These are phyloP conservation scores for Oncorhynchus mykiss DNA, from an alignment of 2,113 vertebrate species.

Conservation along the genomic window DNA sequence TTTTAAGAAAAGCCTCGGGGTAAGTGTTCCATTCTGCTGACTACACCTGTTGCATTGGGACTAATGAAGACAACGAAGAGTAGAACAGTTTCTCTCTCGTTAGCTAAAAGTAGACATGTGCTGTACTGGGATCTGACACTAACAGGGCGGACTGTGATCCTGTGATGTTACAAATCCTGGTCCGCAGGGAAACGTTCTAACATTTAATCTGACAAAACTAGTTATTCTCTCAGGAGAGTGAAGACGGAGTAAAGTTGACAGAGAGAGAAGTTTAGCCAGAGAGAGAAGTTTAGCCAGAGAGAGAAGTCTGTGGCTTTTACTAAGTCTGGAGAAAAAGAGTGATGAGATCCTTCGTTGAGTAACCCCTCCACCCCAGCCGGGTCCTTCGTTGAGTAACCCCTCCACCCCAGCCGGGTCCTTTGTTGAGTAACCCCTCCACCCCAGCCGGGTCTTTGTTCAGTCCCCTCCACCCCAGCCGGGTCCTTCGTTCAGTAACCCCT, in stretches of 20 bases:
- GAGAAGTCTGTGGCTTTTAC: not conserved
- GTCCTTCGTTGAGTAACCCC: too few species aligned
- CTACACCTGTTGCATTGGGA: slow-evolving; percentile 12
- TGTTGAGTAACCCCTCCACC: too few species aligned
- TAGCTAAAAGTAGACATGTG: not conserved
- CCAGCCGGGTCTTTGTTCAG: too few species aligned
- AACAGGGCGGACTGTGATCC: not conserved
- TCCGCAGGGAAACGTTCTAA: not conserved
- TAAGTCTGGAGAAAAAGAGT: not conserved
- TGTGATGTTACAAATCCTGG: not conserved
- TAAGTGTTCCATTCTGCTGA: not conserved
- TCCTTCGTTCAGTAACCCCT: too few species aligned
- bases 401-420: too few species aligned
- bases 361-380: too few species aligned
- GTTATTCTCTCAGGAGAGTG: not conserved
- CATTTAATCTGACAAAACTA: not conserved
- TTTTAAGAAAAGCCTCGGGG: not conserved
- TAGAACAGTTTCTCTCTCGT: not conserved
- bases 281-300: too few species aligned
- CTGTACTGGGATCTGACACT: not conserved
- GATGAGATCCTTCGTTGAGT: not conserved
- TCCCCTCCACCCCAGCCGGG: too few species aligned
- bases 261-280: too few species aligned
- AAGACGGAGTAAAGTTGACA: not conserved
- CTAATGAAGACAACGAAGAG: not conserved